Conservation (phyloP, 2,888 invertebrate species). For the Chrysotoxum bicinctum region DNA sequence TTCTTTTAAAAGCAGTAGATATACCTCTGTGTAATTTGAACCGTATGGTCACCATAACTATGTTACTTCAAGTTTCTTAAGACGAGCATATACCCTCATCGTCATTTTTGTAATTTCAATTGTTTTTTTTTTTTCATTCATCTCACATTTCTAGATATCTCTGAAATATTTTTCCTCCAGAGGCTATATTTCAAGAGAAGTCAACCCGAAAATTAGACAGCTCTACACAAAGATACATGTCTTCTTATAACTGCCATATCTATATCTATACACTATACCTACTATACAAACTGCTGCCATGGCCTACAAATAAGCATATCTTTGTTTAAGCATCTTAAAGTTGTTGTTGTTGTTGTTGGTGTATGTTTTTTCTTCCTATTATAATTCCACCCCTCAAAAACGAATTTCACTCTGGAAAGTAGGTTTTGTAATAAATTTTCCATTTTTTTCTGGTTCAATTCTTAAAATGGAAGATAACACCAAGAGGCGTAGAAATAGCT, state of each 20-base stretch:
- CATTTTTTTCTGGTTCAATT: conserved; percentile 58
- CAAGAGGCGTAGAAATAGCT: conserved; percentile 49
- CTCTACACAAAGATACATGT: conserved; percentile 41
- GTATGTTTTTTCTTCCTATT: conserved; percentile 30
- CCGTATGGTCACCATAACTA: not conserved
- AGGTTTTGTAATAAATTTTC: conserved; percentile 71
- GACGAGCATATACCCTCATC: not conserved
- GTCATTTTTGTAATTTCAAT: not conserved
- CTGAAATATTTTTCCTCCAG: conserved; percentile 11
- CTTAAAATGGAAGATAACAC: conserved; percentile 72
- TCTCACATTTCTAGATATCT: conserved; percentile 28
- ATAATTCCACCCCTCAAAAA: conserved; percentile 65
- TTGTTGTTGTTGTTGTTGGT: conserved; percentile 32
- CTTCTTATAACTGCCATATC: conserved; percentile 28
- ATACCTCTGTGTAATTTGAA: not conserved
- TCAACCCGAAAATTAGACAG: conserved; percentile 60
- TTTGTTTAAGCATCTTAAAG: conserved; percentile 30
- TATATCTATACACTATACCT: not conserved
- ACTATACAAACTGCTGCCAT: conserved; percentile 51
- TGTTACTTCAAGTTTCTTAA: not conserved
- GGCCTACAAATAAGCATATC: conserved; percentile 69
- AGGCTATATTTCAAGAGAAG: conserved; percentile 59
- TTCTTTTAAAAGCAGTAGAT: too few species aligned
- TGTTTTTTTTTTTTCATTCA: conserved; percentile 13
- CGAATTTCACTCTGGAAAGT: conserved; percentile 63